Percentiles rank a stretch among this genome's conserved stretches.
phyloP scores from a whole-genome alignment of 1,140 invertebrate genomes.

The Plodia interpunctella region DNA sequence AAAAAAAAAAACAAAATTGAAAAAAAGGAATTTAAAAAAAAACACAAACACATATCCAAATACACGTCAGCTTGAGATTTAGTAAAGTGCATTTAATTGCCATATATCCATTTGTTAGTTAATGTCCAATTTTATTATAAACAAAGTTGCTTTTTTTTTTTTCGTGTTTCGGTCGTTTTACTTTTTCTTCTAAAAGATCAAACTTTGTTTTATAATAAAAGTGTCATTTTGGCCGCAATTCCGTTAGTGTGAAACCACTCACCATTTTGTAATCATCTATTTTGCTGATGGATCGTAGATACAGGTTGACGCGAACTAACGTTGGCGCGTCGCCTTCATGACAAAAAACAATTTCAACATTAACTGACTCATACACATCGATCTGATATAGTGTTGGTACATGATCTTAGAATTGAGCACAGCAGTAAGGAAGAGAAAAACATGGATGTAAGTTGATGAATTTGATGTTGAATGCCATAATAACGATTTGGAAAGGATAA shows the following conservation, averaged over 20 bases:
- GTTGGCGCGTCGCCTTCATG: slow-evolving; percentile 84
- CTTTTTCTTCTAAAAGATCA: not conserved
- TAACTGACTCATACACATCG: slow-evolving; percentile 29
- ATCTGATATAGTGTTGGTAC: not conserved
- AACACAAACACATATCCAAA: slow-evolving; percentile 56
- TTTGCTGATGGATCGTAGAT: slow-evolving; percentile 97
- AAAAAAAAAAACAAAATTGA: slow-evolving; percentile 32
- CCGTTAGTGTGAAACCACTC: slow-evolving; percentile 79
- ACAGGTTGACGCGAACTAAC: slow-evolving; percentile 93
- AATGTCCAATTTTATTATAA: slow-evolving; percentile 64
- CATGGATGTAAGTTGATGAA: slow-evolving; percentile 33
- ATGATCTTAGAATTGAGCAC: slow-evolving; percentile 1
- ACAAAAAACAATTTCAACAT: slow-evolving; percentile 59
- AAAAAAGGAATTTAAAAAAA: slow-evolving; percentile 34
- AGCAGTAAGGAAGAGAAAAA: slow-evolving; percentile 1
- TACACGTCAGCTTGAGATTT: slow-evolving; percentile 62
- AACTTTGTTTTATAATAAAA: slow-evolving; percentile 70
- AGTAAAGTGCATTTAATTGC: slow-evolving; percentile 65
- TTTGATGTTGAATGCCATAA: slow-evolving; percentile 48
- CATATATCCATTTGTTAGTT: slow-evolving; percentile 49
- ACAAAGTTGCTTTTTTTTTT: too few species aligned
- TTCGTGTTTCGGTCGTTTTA: slow-evolving; percentile 13
- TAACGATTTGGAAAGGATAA: slow-evolving; percentile 36
- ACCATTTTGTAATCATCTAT: slow-evolving; percentile 99
- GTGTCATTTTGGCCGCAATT: slow-evolving; percentile 37